These are phyloP conservation scores for Pogonocherus hispidulus DNA, from an alignment of 2,888 invertebrate genomes.

Conservation along the genomic window DNA sequence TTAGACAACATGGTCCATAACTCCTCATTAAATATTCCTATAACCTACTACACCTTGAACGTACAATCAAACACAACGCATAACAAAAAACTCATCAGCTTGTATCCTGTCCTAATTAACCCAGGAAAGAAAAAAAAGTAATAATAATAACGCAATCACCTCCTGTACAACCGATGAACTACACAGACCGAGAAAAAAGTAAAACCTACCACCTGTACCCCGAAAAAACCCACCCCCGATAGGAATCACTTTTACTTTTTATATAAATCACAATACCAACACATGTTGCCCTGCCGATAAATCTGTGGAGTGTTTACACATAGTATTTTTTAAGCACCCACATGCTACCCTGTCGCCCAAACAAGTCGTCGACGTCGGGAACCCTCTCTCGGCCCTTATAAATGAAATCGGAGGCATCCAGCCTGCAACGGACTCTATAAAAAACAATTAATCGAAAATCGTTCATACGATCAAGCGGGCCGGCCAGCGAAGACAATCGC, in stretches of 20 bases:
- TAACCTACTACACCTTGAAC: slow-evolving; percentile 29
- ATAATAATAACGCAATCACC: slow-evolving; percentile 46
- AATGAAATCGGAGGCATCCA: background rate
- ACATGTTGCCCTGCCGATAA: slow-evolving; percentile 55
- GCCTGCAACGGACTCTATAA: slow-evolving; percentile 5
- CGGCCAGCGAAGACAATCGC: slow-evolving; percentile 42
- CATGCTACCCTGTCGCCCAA: slow-evolving; percentile 48
- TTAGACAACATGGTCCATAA: slow-evolving; percentile 15
- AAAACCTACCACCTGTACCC: slow-evolving; percentile 54
- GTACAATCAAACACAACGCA: slow-evolving; percentile 22
- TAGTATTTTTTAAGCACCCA: slow-evolving; percentile 48
- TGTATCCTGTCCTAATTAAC: slow-evolving; percentile 48
- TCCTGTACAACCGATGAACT: slow-evolving; percentile 27
- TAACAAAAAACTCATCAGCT: slow-evolving; percentile 46
- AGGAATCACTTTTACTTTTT: slow-evolving; percentile 56
- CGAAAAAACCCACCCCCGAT: slow-evolving; percentile 52
- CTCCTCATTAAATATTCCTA: slow-evolving; percentile 28
- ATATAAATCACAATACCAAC: slow-evolving; percentile 54
- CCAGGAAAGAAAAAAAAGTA: slow-evolving; percentile 38
- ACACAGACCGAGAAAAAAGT: slow-evolving; percentile 45
- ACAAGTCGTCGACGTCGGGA: slow-evolving; percentile 29
- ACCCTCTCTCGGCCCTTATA: background rate
- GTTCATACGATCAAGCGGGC: slow-evolving; percentile 47
- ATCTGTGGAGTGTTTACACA: slow-evolving; percentile 55
- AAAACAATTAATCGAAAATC: slow-evolving; percentile 48